Base-by-base conservation (phyloP, 2,888 invertebrate genomes). In the Cecidostiba fungosa region DNA sequence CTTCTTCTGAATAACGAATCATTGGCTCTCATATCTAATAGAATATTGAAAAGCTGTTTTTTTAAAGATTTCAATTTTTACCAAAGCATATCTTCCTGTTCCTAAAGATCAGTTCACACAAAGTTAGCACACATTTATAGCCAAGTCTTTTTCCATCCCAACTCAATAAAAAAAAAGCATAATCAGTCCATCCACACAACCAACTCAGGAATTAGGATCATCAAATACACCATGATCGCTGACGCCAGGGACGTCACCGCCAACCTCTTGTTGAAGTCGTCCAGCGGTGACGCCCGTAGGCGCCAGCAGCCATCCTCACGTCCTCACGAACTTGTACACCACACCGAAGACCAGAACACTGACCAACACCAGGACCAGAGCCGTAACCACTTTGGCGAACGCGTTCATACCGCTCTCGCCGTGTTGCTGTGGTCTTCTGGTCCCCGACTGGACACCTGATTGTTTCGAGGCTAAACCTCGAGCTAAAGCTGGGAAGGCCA, bases 261-360 rank as follows among this genome's bases (percentile, higher is more conserved):
- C 76, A 4, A 69, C n/a, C 80, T 90, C 88, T n/a, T 77, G 59
- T n/a, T 77, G 83, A 14, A 50, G 54, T 66, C 90, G 89, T 54
- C 90, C 89, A 62, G 91, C 92, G 86, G 59, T 43, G 43, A 47
- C 69, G 23, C 59, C 85, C 23, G 43, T 32, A 39, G 96, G 96
- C 94, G 96, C 95, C 95, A 96, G 95, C 94, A 96, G 95, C 94
- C 96, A 96, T 87, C 96, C 96, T 96, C 96, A 96, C 96, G 96
- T 96, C 92, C 95, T 94, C 91, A 96, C 96, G 91, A 96, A 96
- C 91, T 96, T 96, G 91, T 96, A 96, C 84, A 96, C 96, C 32
- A 96, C 96, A 76, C 96, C 95, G 92, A 96, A 96, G 89, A 96
- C 96, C 91, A 96, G 94, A 87, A 96, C 95, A 90, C 96, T 96